Evolutionary conservation across 2,888 invertebrate genomes (phyloP).

Genomic region (Melikaiella ostensackeni): DNA sequence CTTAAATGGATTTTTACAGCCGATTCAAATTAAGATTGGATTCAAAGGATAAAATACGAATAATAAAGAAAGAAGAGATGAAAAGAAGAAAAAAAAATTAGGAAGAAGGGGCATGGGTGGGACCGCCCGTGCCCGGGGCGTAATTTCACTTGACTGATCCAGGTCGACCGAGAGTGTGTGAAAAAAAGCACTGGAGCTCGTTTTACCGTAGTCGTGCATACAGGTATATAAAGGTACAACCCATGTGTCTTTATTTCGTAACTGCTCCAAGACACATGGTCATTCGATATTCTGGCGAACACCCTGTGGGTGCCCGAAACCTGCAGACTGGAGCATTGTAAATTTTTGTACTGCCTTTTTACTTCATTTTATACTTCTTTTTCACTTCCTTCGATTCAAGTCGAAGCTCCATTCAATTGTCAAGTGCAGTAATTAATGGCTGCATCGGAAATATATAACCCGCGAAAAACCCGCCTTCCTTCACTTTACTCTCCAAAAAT

Average conservation of each 20-base stretch:
- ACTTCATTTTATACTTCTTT: slow-evolving; percentile 15
- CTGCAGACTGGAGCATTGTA: neutral
- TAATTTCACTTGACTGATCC: slow-evolving; percentile 72
- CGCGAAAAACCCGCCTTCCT: slow-evolving; percentile 24
- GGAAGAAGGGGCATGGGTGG: slow-evolving; percentile 48
- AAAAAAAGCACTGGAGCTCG: slow-evolving; percentile 47
- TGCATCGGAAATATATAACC: slow-evolving; percentile 22
- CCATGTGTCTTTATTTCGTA: slow-evolving; percentile 64
- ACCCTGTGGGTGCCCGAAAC: slow-evolving; percentile 14
- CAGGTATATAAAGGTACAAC: slow-evolving; percentile 45
- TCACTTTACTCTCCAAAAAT: neutral
- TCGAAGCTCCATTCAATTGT: slow-evolving; percentile 3
- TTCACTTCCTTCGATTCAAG: neutral
- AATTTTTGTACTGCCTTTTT: slow-evolving; percentile 12
- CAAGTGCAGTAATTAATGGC: slow-evolving; percentile 22
- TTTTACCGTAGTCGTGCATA: slow-evolving; percentile 26
- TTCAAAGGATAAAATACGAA: slow-evolving; percentile 14
- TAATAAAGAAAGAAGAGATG: slow-evolving; percentile 23
- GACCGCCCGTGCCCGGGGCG: slow-evolving; percentile 70
- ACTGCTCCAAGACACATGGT: slow-evolving; percentile 57
- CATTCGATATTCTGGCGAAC: slow-evolving; percentile 56
- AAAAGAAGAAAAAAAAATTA: slow-evolving; percentile 41
- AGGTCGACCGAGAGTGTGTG: slow-evolving; percentile 60
- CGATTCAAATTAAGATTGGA: slow-evolving; percentile 16
- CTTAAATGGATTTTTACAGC: slow-evolving; percentile 24